These are phyloP conservation scores for Polypedilum pembai DNA, from an alignment of 1,140 invertebrate genomes.

Conservation along the genomic window DNA sequence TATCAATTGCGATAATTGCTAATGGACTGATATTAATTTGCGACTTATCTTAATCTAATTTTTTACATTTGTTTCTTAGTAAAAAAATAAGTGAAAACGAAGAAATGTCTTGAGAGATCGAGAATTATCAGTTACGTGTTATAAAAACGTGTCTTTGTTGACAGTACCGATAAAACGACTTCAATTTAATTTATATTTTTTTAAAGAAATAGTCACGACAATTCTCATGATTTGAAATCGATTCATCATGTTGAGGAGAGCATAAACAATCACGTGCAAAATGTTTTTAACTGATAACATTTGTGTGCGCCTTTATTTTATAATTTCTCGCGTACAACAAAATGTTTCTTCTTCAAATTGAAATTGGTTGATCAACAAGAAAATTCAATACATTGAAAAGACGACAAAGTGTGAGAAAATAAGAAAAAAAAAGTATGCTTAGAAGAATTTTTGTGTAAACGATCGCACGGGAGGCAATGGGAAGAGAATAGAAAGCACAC, in stretches of 20 bases:
- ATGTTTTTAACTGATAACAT: background rate
- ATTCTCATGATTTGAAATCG: background rate
- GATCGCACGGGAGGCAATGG: too few relatives aligned
- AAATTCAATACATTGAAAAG: background rate
- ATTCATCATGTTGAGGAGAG: background rate
- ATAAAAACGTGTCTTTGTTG: too few relatives aligned
- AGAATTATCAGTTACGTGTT: too few relatives aligned
- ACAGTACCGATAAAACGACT: too few relatives aligned
- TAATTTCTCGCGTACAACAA: background rate
- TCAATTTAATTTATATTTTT: too few relatives aligned
- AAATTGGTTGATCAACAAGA: background rate
- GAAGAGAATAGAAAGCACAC: too few relatives aligned
- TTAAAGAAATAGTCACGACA: too few relatives aligned
- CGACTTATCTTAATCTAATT: constrained; percentile 18
- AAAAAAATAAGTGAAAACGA: background rate
- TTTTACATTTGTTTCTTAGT: background rate
- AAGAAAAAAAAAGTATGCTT: background rate
- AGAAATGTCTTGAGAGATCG: too few relatives aligned
- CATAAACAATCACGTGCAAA: constrained; percentile 2
- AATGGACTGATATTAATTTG: constrained; percentile 6
- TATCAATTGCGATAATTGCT: background rate
- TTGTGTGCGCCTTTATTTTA: background rate
- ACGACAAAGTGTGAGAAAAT: background rate
- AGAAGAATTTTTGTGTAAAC: background rate
- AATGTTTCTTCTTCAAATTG: background rate